Percentiles rank a stretch among this genome's conserved stretches.
Conservation (phyloP, 2,888 invertebrate genomes). For the Synergus gifuensis region DNA sequence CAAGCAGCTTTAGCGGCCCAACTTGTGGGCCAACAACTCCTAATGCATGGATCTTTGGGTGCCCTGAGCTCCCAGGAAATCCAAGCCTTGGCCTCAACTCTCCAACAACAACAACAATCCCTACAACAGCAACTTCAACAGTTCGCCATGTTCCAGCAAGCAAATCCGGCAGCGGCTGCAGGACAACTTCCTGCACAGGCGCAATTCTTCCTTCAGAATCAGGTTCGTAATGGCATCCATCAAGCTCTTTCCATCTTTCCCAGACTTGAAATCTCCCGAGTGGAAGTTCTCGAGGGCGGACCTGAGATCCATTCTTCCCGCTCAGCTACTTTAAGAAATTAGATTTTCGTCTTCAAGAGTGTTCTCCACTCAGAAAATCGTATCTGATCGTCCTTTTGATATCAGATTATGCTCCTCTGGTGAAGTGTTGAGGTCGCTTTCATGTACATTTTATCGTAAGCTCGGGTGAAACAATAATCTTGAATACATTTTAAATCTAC, state of each 20-base stretch:
- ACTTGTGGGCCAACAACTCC: slow-evolving; percentile 75
- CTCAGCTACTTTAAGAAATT: slow-evolving; percentile 28
- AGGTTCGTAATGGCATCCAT: slow-evolving; percentile 77
- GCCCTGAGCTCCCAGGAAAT: slow-evolving; percentile 73
- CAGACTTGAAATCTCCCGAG: slow-evolving; percentile 4
- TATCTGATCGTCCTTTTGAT: slow-evolving; percentile 14
- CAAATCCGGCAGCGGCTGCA: slow-evolving; percentile 79
- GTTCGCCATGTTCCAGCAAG: slow-evolving; percentile 82
- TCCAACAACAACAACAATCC: slow-evolving; percentile 83
- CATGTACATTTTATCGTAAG: not conserved
- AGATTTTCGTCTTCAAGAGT: slow-evolving; percentile 34
- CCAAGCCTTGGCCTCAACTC: slow-evolving; percentile 80
- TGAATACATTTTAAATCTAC: not conserved
- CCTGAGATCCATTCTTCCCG: slow-evolving; percentile 9
- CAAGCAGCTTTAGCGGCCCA: slow-evolving; percentile 76
- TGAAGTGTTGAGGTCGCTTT: slow-evolving; percentile 4
- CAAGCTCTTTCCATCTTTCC: slow-evolving; percentile 8
- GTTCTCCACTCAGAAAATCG: slow-evolving; percentile 1
- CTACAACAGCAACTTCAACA: slow-evolving; percentile 83
- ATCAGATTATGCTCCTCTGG: not conserved
- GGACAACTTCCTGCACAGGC: slow-evolving; percentile 81
- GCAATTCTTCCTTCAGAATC: slow-evolving; percentile 88
- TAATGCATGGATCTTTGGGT: slow-evolving; percentile 74
- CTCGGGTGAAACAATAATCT: not conserved
- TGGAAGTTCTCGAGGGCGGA: slow-evolving; percentile 33